Conservation (phyloP, 2,113 vertebrate genomes). For the Plestiodon gilberti region DNA sequence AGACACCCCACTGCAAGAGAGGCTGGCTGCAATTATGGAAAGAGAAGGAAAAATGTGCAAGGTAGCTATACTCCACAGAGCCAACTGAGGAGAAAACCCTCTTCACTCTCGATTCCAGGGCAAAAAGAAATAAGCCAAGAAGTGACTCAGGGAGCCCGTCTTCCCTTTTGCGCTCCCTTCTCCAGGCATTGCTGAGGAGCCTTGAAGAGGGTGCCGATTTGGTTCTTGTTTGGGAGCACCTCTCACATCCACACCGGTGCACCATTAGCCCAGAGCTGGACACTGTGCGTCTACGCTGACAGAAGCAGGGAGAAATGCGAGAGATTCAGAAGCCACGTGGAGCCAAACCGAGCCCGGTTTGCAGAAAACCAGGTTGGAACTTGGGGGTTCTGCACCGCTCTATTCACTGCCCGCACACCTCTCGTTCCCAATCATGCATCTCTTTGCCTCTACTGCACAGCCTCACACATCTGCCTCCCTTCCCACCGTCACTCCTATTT, state of each 20-base stretch:
- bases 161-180: background rate
- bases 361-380: background rate
- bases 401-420: too few species aligned
- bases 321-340: background rate
- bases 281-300: background rate
- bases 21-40: background rate
- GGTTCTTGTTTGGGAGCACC: background rate
- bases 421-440: background rate
- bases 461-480: background rate
- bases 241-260: background rate
- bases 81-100: background rate
- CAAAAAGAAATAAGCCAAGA: background rate
- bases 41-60: constrained; percentile 1
- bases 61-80: background rate
- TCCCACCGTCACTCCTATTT: background rate
- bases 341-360: background rate
- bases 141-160: background rate
- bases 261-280: background rate
- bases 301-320: background rate
- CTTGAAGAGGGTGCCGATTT: background rate
- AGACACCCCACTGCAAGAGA: background rate
- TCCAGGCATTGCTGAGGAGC: background rate
- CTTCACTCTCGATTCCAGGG: background rate
- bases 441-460: background rate
- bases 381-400: background rate